Evolutionary conservation across 2,113 vertebrate genomes (phyloP), one percentile per base, ranked within the genome.

Genomic region (Dicentrarchus labrax): DNA sequence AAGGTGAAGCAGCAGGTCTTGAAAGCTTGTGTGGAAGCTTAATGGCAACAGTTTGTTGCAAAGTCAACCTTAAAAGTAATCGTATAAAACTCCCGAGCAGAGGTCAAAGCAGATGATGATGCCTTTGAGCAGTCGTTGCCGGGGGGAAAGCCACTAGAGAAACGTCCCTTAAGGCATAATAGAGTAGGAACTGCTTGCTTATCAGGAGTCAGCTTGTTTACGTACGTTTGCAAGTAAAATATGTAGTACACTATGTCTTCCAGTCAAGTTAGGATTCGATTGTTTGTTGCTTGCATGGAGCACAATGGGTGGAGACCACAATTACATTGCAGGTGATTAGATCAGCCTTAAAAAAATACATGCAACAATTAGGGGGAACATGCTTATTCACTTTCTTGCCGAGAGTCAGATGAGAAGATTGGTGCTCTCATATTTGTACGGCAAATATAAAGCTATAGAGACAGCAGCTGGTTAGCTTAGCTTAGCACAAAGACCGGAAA

Each of bases 1-100:
- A 1, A 72, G 54, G 62, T 56, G 75, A 69, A 71, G 61, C 57
- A 56, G 69, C 30, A 47, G 57, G 59, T 64, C 60, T 59, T n/a
- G 43, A 51, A 80, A 68, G 64, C 70, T 66, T 57, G 61, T 68
- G 39, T 60, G 50, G 36, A 60, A 38, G 39, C 24, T 77, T 60
- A 66, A 80, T 41, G 4, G 21, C 60, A 78, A 72, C 51, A 67
- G 57, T 73, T 80, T 80, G 62, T 45, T 56, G n/a, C 60, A 77
- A 83, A 83, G 61, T 80, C 57, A 67, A 76, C n/a, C 17, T n/a
- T 12, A 79, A 70, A 7, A 61, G 50, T 13, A 56, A 3, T 13
- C n/a, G 24, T 19, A 0, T 0, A 64, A 83, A 83, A 78, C 73
- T 48, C 61, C 36, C 12, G 62, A 73, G 60, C 50, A 66, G 54